These are phyloP conservation scores for Melieria crassipennis DNA, from an alignment of 2,888 invertebrate genomes.

Conservation along the genomic window DNA sequence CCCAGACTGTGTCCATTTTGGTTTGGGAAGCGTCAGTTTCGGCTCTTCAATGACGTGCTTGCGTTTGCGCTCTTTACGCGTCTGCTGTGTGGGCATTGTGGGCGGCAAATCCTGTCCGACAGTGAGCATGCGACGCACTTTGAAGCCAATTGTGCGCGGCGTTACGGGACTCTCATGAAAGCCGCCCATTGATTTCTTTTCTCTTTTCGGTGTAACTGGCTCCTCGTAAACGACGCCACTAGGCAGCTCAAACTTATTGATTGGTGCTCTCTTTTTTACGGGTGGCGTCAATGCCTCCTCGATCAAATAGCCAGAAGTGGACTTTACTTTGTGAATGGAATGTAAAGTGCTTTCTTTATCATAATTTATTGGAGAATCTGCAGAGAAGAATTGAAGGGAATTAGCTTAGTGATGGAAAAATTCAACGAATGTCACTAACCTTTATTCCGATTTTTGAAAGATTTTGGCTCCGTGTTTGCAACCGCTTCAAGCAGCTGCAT, in stretches of 20 bases:
- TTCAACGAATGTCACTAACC: too few species aligned
- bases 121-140: slow-evolving; percentile 44
- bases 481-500: slow-evolving; percentile 39
- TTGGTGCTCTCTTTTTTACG: slow-evolving; percentile 34
- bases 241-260: slow-evolving; percentile 46
- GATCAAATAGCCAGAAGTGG: slow-evolving; percentile 49
- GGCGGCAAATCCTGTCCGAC: slow-evolving; percentile 39
- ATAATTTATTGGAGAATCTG: too few species aligned
- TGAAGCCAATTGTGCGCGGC: slow-evolving; percentile 48
- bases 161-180: slow-evolving; percentile 55
- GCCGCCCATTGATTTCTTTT: slow-evolving; percentile 39
- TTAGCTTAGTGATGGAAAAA: too few species aligned
- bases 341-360: too few species aligned
- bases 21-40: slow-evolving; percentile 43
- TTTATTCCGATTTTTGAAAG: slow-evolving; percentile 37
- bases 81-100: slow-evolving; percentile 15
- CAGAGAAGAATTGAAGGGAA: too few species aligned
- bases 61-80: slow-evolving; percentile 37
- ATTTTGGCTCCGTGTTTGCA: slow-evolving; percentile 10
- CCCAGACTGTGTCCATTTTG: slow-evolving; percentile 51
- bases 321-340: slow-evolving; percentile 37
- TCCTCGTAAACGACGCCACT: slow-evolving; percentile 59
- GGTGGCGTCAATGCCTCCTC: slow-evolving; percentile 38
- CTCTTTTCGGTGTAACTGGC: slow-evolving; percentile 52
- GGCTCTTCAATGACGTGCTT: slow-evolving; percentile 40